Base-by-base conservation (phyloP, 2,797 vertebrate genomes). In the Allobates femoralis region DNA sequence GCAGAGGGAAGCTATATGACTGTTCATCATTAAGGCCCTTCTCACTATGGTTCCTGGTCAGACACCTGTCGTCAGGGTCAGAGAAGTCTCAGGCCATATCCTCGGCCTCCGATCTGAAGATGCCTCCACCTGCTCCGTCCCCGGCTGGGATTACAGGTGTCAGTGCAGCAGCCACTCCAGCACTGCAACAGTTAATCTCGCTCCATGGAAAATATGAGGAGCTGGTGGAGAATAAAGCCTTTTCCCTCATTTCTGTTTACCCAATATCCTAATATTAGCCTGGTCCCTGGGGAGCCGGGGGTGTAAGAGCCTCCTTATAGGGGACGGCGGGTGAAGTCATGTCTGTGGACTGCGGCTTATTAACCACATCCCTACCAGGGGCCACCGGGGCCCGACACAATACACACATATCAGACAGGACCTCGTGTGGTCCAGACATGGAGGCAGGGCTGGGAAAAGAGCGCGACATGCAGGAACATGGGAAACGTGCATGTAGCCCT, bases 201-300 rank as follows among this genome's bases (percentile, higher is more conserved):
- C 15, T 41, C 18, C 32, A 21, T 69, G 67, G 67, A 69, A 69
- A 69, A 12, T 69, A 21, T 69, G 67, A 69, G 10, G 64, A 5
- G 30, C 16, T 7, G 0, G 32, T 34, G 11, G 67, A 21, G 34
- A 37, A 1, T 34, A 10, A 34, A 67, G 30, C 64, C 64, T 67
- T 67, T 67, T 8, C 64, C 64, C 64, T 67, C 16, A 2, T 67
- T 19, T 67, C 64, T 67, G 64, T 67, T 67, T 67, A 67, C 64
- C 30, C 64, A 32, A 6, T 67, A 19, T 67, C 64, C 64, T 67
- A 67, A 67, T 67, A 67, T 67, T 67, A 67, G 64, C 64, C 62
- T 2, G 64, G 64, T 32, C 64, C 64, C 64, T 19, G 30, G 64
- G 64, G 64, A 19, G 15, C 18, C 30, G 64, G 64, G 28, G 26